Evolutionary conservation across 2,888 invertebrate genomes (phyloP).

Genomic region (Acleris emargana): DNA sequence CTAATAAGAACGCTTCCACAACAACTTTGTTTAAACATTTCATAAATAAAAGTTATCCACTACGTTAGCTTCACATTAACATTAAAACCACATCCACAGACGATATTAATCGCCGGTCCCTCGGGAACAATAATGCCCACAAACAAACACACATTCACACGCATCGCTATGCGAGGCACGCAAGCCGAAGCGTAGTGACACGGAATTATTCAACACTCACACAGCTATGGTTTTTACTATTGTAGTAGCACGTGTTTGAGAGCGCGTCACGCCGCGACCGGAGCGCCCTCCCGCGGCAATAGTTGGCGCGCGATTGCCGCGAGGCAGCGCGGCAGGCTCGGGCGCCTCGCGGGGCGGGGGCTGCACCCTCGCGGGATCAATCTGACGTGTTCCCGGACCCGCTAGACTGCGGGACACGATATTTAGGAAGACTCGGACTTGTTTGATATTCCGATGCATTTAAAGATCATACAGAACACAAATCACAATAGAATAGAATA

Average conservation of each 20-base stretch:
- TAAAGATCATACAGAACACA: too few species aligned
- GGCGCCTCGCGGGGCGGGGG: slow-evolving; percentile 62
- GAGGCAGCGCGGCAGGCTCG: slow-evolving; percentile 47
- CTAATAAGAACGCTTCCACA: slow-evolving; percentile 10
- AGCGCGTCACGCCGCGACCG: slow-evolving; percentile 55
- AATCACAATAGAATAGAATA: too few species aligned
- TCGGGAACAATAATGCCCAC: slow-evolving; percentile 67
- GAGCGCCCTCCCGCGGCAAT: slow-evolving; percentile 78
- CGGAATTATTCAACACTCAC: slow-evolving; percentile 75
- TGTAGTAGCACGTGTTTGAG: slow-evolving; percentile 62
- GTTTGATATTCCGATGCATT: too few species aligned
- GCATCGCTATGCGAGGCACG: slow-evolving; percentile 73
- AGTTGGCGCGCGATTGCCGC: slow-evolving; percentile 79
- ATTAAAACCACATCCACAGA: slow-evolving; percentile 57
- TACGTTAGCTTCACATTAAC: slow-evolving; percentile 48
- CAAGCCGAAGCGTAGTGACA: slow-evolving; percentile 64
- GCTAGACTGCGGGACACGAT: slow-evolving; percentile 48
- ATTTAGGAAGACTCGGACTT: slow-evolving; percentile 47
- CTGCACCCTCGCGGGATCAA: slow-evolving; percentile 72
- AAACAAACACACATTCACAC: slow-evolving; percentile 74
- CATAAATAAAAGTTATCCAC: slow-evolving; percentile 28
- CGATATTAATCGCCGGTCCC: slow-evolving; percentile 68
- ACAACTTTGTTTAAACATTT: slow-evolving; percentile 6
- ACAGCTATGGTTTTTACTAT: slow-evolving; percentile 57
- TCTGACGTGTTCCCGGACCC: slow-evolving; percentile 40